A percentile compares a stretch with the other conserved stretches of the same genome.
Evolutionary conservation across 64 coral and sea anemone species (phyloP).

Genomic region (Stichodactyla mertensii): DNA sequence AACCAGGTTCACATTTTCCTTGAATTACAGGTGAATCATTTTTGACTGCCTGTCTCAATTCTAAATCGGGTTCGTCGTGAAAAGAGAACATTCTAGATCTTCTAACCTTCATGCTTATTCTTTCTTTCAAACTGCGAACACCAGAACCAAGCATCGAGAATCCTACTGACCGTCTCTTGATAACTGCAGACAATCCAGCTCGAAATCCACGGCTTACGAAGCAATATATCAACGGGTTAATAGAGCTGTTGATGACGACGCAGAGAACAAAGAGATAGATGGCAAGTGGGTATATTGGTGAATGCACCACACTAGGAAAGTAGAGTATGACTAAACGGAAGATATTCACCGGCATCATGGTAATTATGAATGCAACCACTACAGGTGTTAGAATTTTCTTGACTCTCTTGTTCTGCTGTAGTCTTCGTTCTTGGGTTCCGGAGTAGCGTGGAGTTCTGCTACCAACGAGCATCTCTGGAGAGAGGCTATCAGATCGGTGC

Average conservation of each 20-base stretch:
- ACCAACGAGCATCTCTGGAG: not conserved
- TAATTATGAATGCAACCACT: conserved; percentile 37
- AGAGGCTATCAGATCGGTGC: not conserved
- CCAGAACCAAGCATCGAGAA: not conserved
- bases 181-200: not conserved
- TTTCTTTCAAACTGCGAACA: not conserved
- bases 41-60: not conserved
- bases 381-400: conserved; percentile 63
- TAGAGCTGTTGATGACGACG: conserved; percentile 37
- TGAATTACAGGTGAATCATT: not conserved
- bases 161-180: not conserved
- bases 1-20: not conserved
- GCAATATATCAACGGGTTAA: conserved; percentile 56
- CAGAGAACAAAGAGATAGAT: conserved; percentile 9
- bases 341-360: conserved; percentile 53
- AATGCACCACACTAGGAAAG: not conserved
- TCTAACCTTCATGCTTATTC: not conserved
- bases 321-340: conserved; percentile 45
- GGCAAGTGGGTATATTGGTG: conserved; percentile 17
- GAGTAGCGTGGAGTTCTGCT: not conserved
- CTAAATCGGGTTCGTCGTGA: not conserved
- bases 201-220: conserved; percentile 50
- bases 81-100: not conserved
- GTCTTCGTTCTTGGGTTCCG: conserved; percentile 7
- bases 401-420: conserved; percentile 57